phyloP scores from a whole-genome alignment of 1,140 invertebrate genomes.

The Drosophila dunni region DNA sequence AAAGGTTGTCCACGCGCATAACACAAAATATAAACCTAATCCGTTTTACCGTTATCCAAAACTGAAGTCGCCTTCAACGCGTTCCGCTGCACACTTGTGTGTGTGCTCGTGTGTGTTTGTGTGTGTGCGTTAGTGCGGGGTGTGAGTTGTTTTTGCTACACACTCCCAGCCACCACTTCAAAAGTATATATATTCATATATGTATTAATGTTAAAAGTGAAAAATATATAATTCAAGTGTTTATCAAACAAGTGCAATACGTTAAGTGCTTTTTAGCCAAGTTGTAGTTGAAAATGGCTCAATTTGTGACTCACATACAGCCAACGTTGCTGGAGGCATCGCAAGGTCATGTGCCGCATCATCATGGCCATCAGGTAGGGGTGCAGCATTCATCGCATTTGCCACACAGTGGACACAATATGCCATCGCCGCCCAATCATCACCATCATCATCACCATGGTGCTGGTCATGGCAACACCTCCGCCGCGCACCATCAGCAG shows the following conservation, averaged over 20 bases:
- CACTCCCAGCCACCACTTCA: constrained; percentile 39
- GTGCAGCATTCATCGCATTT: constrained; percentile 81
- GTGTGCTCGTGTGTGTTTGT: constrained; percentile 5
- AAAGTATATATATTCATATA: constrained; percentile 58
- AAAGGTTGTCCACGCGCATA: constrained; percentile 80
- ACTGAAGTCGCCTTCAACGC: constrained; percentile 30
- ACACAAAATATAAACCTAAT: constrained; percentile 26
- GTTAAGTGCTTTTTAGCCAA: constrained; percentile 42
- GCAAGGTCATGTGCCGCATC: constrained; percentile 85
- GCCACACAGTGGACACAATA: constrained; percentile 83
- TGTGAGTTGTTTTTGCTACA: constrained; percentile 43
- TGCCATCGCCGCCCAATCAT: constrained; percentile 84
- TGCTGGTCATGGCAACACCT: constrained; percentile 14
- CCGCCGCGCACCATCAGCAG: constrained; percentile 49
- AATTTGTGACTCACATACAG: constrained; percentile 87
- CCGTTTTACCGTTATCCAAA: constrained; percentile 33
- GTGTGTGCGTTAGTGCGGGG: constrained; percentile 7
- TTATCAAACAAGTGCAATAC: constrained; percentile 62
- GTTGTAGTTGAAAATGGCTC: constrained; percentile 82
- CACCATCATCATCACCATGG: constrained; percentile 67
- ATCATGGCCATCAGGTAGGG: constrained; percentile 83
- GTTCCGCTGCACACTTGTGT: constrained; percentile 43
- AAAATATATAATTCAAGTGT: constrained; percentile 41
- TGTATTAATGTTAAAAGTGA: constrained; percentile 32
- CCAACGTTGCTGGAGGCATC: constrained; percentile 86